These are phyloP conservation scores for Venustaconcha ellipsiformis DNA, from an alignment of 1,140 invertebrate genomes.

Conservation along the genomic window DNA sequence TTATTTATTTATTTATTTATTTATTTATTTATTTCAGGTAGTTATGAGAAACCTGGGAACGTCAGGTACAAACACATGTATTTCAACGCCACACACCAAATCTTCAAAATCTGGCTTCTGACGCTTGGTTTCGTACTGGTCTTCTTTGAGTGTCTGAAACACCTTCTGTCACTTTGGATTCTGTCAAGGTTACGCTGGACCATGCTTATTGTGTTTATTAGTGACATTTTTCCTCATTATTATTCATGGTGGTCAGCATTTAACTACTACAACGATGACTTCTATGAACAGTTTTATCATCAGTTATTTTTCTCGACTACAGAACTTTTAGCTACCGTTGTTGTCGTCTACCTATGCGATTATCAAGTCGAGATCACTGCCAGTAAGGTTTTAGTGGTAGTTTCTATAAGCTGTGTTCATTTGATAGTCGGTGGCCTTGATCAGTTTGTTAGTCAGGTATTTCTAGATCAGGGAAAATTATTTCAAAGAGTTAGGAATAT, in stretches of 20 bases:
- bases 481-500: constrained; percentile 75
- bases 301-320: constrained; percentile 79
- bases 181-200: constrained; percentile 74
- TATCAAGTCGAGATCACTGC: constrained; percentile 71
- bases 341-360: constrained; percentile 68
- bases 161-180: constrained; percentile 72
- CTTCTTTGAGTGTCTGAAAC: constrained; percentile 79
- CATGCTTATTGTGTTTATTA: constrained; percentile 78
- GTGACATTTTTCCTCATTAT: constrained; percentile 82
- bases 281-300: constrained; percentile 73
- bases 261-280: constrained; percentile 86
- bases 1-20: too few relatives aligned
- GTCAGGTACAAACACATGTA: constrained; percentile 81
- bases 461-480: constrained; percentile 76
- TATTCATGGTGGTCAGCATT: constrained; percentile 85
- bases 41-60: constrained; percentile 75
- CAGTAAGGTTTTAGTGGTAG: constrained; percentile 74
- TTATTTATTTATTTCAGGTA: constrained; percentile 67
- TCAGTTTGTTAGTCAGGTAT: constrained; percentile 80
- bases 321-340: constrained; percentile 77
- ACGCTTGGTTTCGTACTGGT: constrained; percentile 76
- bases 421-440: constrained; percentile 78
- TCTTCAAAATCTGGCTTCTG: constrained; percentile 81
- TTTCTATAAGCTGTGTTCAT: constrained; percentile 77
- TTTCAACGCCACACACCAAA: constrained; percentile 81